Evolutionary conservation across 2,888 invertebrate species (phyloP).

Genomic region (Hipparchia semele): DNA sequence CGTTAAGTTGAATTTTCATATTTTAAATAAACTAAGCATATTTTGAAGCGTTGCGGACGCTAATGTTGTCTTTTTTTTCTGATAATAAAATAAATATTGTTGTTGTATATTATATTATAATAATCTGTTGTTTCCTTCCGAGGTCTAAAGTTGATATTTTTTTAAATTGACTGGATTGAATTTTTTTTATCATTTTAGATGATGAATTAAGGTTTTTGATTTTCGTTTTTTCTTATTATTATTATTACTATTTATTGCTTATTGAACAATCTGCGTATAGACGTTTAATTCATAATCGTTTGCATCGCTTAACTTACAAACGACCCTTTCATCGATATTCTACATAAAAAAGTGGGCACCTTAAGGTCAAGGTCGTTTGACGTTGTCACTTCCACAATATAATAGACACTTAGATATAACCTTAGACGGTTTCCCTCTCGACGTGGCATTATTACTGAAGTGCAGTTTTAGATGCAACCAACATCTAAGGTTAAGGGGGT

Average conservation of each 20-base stretch:
- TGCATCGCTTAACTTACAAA: background rate
- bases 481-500: conserved; percentile 32
- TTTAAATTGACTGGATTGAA: too few species aligned
- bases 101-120: too few species aligned
- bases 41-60: background rate
- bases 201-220: too few species aligned
- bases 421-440: conserved; percentile 28
- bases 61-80: background rate
- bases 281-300: background rate
- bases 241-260: too few species aligned
- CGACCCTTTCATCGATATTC: conserved; percentile 6
- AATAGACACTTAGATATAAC: conserved; percentile 30
- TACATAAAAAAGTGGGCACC: conserved; percentile 10
- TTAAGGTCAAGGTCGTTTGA: background rate
- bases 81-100: background rate
- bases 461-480: conserved; percentile 33
- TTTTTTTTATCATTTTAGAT: too few species aligned
- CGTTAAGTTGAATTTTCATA: too few species aligned
- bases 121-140: too few species aligned
- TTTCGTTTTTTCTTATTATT: too few species aligned
- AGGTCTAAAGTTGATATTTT: too few species aligned
- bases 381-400: conserved; percentile 6
- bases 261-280: too few species aligned
- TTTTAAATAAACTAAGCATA: background rate
- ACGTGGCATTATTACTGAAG: conserved; percentile 29